A percentile compares a stretch with the other conserved stretches of the same genome.
Evolutionary conservation across 2,888 invertebrate species (phyloP).

Genomic region (Cheilosia variabilis): DNA sequence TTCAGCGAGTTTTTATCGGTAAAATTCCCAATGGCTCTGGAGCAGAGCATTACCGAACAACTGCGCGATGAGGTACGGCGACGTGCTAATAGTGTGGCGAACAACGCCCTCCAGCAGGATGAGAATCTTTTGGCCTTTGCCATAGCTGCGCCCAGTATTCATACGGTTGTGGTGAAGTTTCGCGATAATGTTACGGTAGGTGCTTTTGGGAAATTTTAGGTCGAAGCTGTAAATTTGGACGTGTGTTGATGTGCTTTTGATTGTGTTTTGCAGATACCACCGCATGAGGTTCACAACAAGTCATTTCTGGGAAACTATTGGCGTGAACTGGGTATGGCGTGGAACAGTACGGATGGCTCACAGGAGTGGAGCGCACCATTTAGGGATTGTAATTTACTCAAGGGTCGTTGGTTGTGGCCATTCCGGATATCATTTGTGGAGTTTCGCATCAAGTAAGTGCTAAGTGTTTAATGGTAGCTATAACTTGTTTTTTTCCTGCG

Average conservation of each 20-base stretch:
- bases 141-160: conserved; percentile 83
- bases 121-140: conserved; percentile 83
- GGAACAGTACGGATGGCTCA: conserved; percentile 83
- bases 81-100: conserved; percentile 82
- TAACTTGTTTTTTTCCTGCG: background rate
- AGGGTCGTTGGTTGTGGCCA: conserved; percentile 84
- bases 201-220: conserved; percentile 13
- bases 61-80: conserved; percentile 81
- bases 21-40: conserved; percentile 80
- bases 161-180: conserved; percentile 84
- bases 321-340: conserved; percentile 83
- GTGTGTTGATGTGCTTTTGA: conserved; percentile 13
- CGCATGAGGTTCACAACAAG: conserved; percentile 82
- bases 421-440: conserved; percentile 83
- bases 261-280: conserved; percentile 79
- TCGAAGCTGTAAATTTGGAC: conserved; percentile 24
- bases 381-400: conserved; percentile 82
- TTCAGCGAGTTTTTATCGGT: conserved; percentile 82
- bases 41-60: conserved; percentile 77
- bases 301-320: conserved; percentile 83
- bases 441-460: conserved; percentile 82
- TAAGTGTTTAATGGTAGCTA: background rate
- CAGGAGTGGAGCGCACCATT: conserved; percentile 84
- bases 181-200: conserved; percentile 83
- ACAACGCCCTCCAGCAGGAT: conserved; percentile 82